phyloP scores from a whole-genome alignment of 2,797 vertebrate species.

The Myotis planiceps region DNA sequence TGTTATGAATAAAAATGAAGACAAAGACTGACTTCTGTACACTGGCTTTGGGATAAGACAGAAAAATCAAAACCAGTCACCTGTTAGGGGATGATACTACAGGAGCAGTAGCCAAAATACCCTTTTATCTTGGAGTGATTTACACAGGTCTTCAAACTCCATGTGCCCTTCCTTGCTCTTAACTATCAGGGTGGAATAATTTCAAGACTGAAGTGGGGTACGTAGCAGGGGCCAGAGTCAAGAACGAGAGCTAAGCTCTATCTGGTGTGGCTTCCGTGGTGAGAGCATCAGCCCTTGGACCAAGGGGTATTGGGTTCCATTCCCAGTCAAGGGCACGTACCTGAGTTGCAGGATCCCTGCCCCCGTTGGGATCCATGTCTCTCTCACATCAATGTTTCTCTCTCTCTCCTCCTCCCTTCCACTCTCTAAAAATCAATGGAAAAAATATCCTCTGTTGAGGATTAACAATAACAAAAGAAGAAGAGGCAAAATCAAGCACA shows the following conservation, averaged over 20 bases:
- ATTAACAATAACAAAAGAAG: not conserved
- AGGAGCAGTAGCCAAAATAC: not conserved
- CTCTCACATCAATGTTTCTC: no score
- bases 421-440: no score
- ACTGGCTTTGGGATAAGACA: not conserved
- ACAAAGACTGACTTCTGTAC: not conserved
- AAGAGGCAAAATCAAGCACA: constrained; percentile 23
- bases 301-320: no score
- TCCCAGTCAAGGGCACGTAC: no score
- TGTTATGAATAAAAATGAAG: constrained; percentile 44
- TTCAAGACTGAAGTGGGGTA: constrained; percentile 21
- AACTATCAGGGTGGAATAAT: not conserved
- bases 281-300: no score
- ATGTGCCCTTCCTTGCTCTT: not conserved
- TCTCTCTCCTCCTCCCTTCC: no score
- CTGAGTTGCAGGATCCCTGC: no score
- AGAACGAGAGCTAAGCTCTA: constrained; percentile 3
- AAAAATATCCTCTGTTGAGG: no score
- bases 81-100: not conserved
- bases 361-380: no score
- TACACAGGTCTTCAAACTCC: constrained; percentile 21
- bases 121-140: constrained; percentile 33
- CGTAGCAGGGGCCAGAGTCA: not conserved
- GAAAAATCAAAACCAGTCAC: constrained; percentile 35
- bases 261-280: no score